These are phyloP conservation scores for Panzeria rudis DNA, from an alignment of 2,888 invertebrate species.

Conservation along the genomic window DNA sequence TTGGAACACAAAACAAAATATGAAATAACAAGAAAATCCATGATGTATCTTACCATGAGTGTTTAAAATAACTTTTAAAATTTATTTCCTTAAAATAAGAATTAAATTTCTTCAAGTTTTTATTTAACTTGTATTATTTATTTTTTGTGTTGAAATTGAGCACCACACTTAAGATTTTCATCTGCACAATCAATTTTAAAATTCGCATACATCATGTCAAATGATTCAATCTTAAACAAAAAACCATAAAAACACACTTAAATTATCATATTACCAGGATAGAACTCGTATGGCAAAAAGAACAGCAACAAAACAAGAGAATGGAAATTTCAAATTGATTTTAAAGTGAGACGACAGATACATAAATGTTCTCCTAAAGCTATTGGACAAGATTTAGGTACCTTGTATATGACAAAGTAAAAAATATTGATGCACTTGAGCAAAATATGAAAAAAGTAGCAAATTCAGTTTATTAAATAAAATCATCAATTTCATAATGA, in stretches of 20 bases:
- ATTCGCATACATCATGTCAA: conserved; percentile 27
- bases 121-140: conserved; percentile 5
- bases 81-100: background rate
- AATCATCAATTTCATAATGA: background rate
- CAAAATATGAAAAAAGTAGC: background rate
- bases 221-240: conserved; percentile 29
- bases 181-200: conserved; percentile 29
- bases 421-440: background rate
- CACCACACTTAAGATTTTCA: conserved; percentile 30
- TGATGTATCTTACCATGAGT: background rate
- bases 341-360: background rate
- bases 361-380: background rate
- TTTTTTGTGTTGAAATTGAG: conserved; percentile 24
- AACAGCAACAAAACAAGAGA: background rate
- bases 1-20: too few relatives aligned
- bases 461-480: background rate
- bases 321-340: background rate
- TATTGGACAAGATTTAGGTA: background rate
- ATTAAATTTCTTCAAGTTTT: background rate
- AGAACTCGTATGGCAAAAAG: background rate
- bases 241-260: conserved; percentile 8
- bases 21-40: background rate
- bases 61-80: background rate
- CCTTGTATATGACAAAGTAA: background rate
- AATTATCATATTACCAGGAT: conserved; percentile 27